These are phyloP conservation scores for Natrix natrix DNA, from an alignment of 2,797 vertebrate genomes.

Conservation along the genomic window DNA sequence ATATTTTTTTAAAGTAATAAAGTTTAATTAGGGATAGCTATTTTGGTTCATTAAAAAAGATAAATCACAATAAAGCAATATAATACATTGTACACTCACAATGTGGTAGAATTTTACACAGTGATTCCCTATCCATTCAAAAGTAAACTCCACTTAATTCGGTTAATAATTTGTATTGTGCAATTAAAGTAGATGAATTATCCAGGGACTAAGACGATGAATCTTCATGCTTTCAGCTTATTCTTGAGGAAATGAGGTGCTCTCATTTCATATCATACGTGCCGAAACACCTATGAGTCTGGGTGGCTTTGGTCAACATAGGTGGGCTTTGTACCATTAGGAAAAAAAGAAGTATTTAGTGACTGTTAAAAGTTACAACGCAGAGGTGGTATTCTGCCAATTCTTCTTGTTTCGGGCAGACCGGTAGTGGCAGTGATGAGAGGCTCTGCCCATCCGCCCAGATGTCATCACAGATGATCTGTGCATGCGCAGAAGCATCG, in stretches of 20 bases:
- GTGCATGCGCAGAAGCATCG: too few relatives aligned
- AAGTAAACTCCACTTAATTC: background rate
- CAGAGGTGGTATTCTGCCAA: too few relatives aligned
- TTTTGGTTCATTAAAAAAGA: background rate
- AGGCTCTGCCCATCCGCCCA: too few relatives aligned
- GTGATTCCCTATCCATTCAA: background rate
- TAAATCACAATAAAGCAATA: background rate
- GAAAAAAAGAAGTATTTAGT: background rate
- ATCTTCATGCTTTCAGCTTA: background rate
- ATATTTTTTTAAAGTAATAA: background rate
- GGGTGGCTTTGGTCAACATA: background rate
- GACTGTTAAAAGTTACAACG: background rate
- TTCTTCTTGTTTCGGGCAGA: too few relatives aligned
- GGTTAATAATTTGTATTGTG: background rate
- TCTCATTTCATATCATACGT: background rate
- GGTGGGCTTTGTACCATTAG: background rate
- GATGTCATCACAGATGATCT: too few relatives aligned
- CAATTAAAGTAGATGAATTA: background rate
- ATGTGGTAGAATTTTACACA: background rate
- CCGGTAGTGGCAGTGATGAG: too few relatives aligned
- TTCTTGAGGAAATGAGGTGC: background rate
- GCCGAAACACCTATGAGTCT: background rate
- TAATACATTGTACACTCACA: background rate
- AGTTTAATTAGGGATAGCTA: background rate
- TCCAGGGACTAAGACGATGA: too few relatives aligned